Evolutionary conservation across 2,113 vertebrate genomes (phyloP), one percentile per base, ranked within the genome.

Genomic region (Saiga tatarica): DNA sequence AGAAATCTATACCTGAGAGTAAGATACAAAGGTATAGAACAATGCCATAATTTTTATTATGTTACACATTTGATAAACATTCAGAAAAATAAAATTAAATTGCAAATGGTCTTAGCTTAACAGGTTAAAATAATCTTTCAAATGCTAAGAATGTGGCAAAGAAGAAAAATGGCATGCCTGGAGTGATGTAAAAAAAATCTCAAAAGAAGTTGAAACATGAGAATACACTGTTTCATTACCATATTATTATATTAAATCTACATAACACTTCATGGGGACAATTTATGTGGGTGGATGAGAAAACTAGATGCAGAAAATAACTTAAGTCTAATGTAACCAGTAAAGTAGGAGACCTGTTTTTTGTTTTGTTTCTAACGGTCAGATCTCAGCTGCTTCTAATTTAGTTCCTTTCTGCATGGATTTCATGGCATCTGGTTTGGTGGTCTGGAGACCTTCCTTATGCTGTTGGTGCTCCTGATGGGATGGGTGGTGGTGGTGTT

Each of bases 51-150:
- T 94, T 97, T 12, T 50, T 92, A 64, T 86, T 10, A 10, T 78
- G n/a, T 19, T 55, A 85, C 4, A 16, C 25, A 64, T 76, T 89
- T 94, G 95, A 55, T 57, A 95, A 89, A 14, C 64, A 71, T 30
- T 93, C 45, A 86, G 78, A 95, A 97, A 93, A 96, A 89, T 83
- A 62, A 90, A 96, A 94, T 88, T 67, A 87, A 57, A 17, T 93
- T 87, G 33, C 23, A 79, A 52, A 78, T 87, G 30, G 8, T 81
- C 26, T 93, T 96, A 85, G 52, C 88, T 74, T 86, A 97, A 67
- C 74, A 85, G 64, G 28, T 81, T 92, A 85, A 97, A 95, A 87
- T 74, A 88, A 96, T 84, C 16, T 50, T 87, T 87, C 42, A 88
- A 94, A 86, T 93, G 36, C 17, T 17, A 87, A 91, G 89, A 94